Conservation (phyloP, 2,888 invertebrate species). For the Ommatoiulus sabulosus region DNA sequence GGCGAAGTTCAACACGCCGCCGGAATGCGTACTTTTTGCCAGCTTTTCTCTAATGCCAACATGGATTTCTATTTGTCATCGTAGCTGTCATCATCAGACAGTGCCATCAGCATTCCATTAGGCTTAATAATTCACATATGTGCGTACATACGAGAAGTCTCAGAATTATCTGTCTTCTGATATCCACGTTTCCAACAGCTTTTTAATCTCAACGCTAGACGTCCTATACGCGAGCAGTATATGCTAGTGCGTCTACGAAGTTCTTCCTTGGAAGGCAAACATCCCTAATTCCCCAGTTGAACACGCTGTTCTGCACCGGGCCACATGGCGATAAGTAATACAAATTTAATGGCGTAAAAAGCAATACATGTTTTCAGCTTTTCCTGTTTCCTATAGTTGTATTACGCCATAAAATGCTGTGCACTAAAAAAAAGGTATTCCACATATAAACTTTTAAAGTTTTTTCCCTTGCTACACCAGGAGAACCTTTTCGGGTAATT, state of each 20-base stretch:
- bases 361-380: not conserved
- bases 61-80: slow-evolving; percentile 25
- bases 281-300: not conserved
- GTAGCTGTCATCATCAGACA: slow-evolving; percentile 34
- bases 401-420: not conserved
- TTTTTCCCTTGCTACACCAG: too few species aligned
- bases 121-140: slow-evolving; percentile 9
- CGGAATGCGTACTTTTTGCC: not conserved
- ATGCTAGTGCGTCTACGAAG: not conserved
- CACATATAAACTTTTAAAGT: too few species aligned
- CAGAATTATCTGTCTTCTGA: slow-evolving; percentile 25
- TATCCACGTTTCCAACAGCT: slow-evolving; percentile 2
- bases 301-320: not conserved
- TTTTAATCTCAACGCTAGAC: not conserved
- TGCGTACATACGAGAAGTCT: not conserved
- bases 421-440: not conserved
- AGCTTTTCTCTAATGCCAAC: not conserved
- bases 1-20: not conserved
- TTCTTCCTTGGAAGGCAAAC: not conserved
- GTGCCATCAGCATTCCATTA: not conserved
- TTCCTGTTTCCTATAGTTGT: not conserved
- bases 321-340: not conserved
- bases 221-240: too few species aligned
- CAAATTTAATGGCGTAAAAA: not conserved
- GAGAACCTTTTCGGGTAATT: too few species aligned